Conservation (phyloP, 2,797 vertebrate species). For the Manis pentadactyla region DNA sequence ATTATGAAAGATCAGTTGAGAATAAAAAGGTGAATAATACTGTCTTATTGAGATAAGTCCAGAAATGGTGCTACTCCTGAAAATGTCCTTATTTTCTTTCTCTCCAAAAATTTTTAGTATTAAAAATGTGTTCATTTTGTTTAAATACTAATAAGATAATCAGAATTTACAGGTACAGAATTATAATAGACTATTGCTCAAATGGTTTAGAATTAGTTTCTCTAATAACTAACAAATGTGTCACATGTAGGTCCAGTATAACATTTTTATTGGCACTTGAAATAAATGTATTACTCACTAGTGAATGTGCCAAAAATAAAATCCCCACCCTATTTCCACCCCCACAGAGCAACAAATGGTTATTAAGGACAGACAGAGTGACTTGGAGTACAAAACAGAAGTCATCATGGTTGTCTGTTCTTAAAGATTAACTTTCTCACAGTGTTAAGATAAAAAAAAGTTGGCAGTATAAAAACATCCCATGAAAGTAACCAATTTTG, state of each 20-base stretch:
- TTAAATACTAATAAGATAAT: slow-evolving; percentile 49
- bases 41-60: not conserved
- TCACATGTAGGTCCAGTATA: slow-evolving; percentile 73
- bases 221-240: slow-evolving; percentile 79
- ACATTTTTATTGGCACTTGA: slow-evolving; percentile 81
- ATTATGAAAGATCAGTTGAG: not conserved
- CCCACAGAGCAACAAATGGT: slow-evolving; percentile 71
- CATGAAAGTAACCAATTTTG: slow-evolving; percentile 33
- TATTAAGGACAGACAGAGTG: slow-evolving; percentile 76
- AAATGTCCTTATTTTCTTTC: slow-evolving; percentile 35
- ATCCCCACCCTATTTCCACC: slow-evolving; percentile 79
- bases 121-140: slow-evolving; percentile 8
- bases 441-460: slow-evolving; percentile 36
- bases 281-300: slow-evolving; percentile 81
- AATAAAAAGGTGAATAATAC: slow-evolving; percentile 23
- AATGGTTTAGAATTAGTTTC: slow-evolving; percentile 64
- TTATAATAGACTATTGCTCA: slow-evolving; percentile 31
- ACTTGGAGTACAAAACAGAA: slow-evolving; percentile 75
- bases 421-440: slow-evolving; percentile 52
- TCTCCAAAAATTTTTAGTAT: not conserved
- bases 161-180: slow-evolving; percentile 58
- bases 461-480: slow-evolving; percentile 17
- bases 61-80: slow-evolving; percentile 10
- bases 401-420: slow-evolving; percentile 63
- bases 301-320: slow-evolving; percentile 73